These are phyloP conservation scores for Tipula unca DNA, from an alignment of 2,888 invertebrate species.

Conservation along the genomic window DNA sequence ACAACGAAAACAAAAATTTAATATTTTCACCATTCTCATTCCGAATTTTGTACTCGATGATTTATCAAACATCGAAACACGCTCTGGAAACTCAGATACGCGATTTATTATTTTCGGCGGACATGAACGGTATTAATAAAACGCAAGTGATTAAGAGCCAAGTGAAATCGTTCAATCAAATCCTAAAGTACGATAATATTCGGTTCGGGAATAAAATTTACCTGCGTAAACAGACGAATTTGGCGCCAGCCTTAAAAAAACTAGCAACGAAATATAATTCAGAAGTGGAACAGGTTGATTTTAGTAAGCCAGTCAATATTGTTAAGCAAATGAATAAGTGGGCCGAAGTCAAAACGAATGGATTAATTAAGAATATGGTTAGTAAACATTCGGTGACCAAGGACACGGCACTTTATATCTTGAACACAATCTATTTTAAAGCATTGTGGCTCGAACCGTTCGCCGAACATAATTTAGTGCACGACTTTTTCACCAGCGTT, in stretches of 20 bases:
- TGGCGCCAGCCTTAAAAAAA: neutral
- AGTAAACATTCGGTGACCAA: neutral
- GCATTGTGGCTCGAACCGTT: neutral
- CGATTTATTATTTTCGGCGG: neutral
- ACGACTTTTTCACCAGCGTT: neutral
- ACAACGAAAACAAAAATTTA: neutral
- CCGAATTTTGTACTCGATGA: neutral
- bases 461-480: neutral
- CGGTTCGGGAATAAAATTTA: neutral
- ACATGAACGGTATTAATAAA: neutral
- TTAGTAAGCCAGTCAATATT: neutral
- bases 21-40: neutral
- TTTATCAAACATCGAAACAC: neutral
- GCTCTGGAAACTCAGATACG: neutral
- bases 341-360: neutral
- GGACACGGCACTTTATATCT: neutral
- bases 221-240: neutral
- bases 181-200: neutral
- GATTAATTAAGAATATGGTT: slow-evolving; percentile 1
- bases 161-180: neutral
- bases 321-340: slow-evolving; percentile 9
- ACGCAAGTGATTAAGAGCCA: neutral
- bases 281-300: slow-evolving; percentile 14
- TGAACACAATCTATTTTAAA: neutral
- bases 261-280: neutral